These are phyloP conservation scores for Megamerina dolium DNA, from an alignment of 2,888 invertebrate species.

Conservation along the genomic window DNA sequence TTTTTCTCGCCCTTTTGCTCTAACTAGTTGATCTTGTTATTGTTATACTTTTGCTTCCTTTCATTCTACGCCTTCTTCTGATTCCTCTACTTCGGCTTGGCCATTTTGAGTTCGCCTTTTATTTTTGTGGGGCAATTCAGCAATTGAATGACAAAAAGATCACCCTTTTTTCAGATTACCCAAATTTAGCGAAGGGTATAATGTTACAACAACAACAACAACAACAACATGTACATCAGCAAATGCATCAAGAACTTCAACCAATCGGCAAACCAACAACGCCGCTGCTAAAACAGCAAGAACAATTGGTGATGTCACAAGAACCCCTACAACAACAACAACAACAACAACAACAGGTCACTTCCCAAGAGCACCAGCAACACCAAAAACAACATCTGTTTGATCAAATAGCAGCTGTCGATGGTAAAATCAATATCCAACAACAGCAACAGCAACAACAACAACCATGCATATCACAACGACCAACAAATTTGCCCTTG, in stretches of 20 bases:
- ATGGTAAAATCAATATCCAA: no score
- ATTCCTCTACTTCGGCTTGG: no score
- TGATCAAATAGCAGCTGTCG: background rate
- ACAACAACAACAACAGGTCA: conserved; percentile 8
- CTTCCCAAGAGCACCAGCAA: conserved; percentile 2
- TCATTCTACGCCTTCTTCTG: no score
- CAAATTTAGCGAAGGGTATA: conserved; percentile 46
- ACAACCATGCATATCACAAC: conserved; percentile 9
- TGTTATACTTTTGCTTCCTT: no score
- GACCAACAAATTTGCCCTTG: conserved; percentile 7
- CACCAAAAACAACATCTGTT: conserved; percentile 3
- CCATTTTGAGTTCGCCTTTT: no score
- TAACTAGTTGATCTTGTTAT: no score
- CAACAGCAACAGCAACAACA: conserved; percentile 6
- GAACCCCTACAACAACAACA: conserved; percentile 11
- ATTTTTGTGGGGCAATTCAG: no score
- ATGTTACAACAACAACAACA: conserved; percentile 28
- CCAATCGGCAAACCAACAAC: conserved; percentile 11
- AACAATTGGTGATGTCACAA: background rate
- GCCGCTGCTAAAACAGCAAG: background rate
- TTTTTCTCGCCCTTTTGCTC: no score
- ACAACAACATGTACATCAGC: conserved; percentile 9
- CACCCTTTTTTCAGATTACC: conserved; percentile 50
- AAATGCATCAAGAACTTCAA: conserved; percentile 7
- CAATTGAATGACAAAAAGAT: no score